These are phyloP conservation scores for Gambusia affinis DNA, from an alignment of 2,113 vertebrate species.

Conservation along the genomic window DNA sequence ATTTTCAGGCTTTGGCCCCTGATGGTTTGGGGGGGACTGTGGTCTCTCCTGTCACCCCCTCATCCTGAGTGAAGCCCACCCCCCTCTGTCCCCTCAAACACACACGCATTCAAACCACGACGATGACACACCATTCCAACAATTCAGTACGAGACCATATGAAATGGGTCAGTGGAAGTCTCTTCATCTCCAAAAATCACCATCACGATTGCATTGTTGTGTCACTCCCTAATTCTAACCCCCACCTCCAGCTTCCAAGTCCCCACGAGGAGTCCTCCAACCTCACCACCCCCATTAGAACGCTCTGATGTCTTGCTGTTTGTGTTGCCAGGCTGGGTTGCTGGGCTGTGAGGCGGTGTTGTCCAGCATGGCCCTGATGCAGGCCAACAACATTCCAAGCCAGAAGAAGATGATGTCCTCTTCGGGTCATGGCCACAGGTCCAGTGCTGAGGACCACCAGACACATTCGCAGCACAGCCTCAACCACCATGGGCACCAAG, in stretches of 20 bases:
- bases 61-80: conserved; percentile 75
- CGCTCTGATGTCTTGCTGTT: conserved; percentile 43
- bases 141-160: conserved; percentile 83
- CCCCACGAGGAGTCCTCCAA: conserved; percentile 20
- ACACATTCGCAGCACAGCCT: conserved; percentile 67
- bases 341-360: conserved; percentile 84
- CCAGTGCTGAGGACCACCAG: conserved; percentile 69
- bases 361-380: conserved; percentile 85
- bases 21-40: conserved; percentile 79
- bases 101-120: conserved; percentile 78
- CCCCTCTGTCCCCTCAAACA: conserved; percentile 69
- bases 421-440: conserved; percentile 77
- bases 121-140: conserved; percentile 84
- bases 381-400: conserved; percentile 80
- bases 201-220: conserved; percentile 48
- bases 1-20: conserved; percentile 79
- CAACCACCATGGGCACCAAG: conserved; percentile 73
- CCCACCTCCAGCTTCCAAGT: conserved; percentile 7
- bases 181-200: conserved; percentile 63
- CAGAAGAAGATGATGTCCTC: conserved; percentile 82
- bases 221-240: conserved; percentile 31
- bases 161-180: conserved; percentile 84
- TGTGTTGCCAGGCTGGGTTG: conserved; percentile 78
- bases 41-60: conserved; percentile 75
- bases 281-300: neutral